Conservation (phyloP, 2,113 vertebrate species). For the Eptesicus fuscus region DNA sequence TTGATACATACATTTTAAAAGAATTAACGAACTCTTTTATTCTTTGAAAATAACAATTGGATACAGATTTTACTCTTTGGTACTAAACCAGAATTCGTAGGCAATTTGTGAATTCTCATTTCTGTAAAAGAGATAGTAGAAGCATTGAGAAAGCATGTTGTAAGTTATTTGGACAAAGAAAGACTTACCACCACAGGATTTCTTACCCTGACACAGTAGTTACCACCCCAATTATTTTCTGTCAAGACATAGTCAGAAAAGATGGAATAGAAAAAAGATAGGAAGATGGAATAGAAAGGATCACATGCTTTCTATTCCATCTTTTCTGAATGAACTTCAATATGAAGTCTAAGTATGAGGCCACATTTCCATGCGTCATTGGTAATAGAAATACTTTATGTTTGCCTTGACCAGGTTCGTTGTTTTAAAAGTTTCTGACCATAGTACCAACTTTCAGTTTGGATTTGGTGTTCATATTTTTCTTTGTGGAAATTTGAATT, state of each 20-base stretch:
- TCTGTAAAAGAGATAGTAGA: constrained; percentile 2
- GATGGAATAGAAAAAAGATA: no score
- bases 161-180: neutral
- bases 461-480: neutral
- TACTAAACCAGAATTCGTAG: neutral
- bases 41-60: neutral
- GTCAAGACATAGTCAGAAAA: neutral
- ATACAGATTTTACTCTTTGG: constrained; percentile 18
- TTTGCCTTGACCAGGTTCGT: neutral
- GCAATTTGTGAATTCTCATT: neutral
- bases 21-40: neutral
- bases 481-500: neutral
- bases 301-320: constrained; percentile 12
- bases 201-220: constrained; percentile 21
- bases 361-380: neutral
- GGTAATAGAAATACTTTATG: neutral
- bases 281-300: no score
- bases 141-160: neutral
- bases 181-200: neutral
- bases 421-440: constrained; percentile 27
- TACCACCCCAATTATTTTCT: constrained; percentile 34
- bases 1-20: neutral
- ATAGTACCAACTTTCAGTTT: neutral
- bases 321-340: constrained; percentile 43
- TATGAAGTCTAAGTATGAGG: neutral